Base-by-base conservation (phyloP, 1,140 invertebrate species). In the Oryzaephilus surinamensis region DNA sequence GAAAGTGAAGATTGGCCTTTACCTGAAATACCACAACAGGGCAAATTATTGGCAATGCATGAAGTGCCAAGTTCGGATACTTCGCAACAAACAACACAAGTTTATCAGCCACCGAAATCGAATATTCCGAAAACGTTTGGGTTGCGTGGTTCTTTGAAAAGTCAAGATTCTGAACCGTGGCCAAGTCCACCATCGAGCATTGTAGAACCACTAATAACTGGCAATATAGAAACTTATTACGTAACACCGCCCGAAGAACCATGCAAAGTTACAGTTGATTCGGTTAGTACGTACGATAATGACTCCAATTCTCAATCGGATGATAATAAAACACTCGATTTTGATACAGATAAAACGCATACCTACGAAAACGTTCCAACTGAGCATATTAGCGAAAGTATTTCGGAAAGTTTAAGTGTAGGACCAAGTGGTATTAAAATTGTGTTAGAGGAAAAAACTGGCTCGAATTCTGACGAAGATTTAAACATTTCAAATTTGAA, bases 211-310 rank as follows among this genome's bases (percentile, higher is more conserved):
- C 66, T 66, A 16, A 62, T 78, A 8, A 72, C 84, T n/a, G 81
- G 80, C 54, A 81, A 82, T 55, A 77, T 89, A n/a, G 79, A 87
- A 62, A 84, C 84, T 16, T 86, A 82, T 58, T 87, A 84, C 46
- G 77, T 84, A 64, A 82, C 78, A 42, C 79, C 81, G 54, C 77
- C 73, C 0, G 54, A 62, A 43, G 72, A 76, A 58, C 68, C 73
- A 2, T 74, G 74, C 24, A 81, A 80, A 57, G 81, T 86, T 0
- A 60, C 76, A 4, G 70, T 74, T 41, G 77, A 61, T 26, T 60
- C 58, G 3, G 47, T 55, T 6, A 60, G 55, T 39, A 57, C 52
- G 10, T 58, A 54, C 30, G 58, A 62, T 21, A 60, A 62, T 35
- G 58, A 60, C 35, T 62, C 60, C 3, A 60, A 58, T 43, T 60